These are phyloP conservation scores for Bedellia somnulentella DNA, from an alignment of 2,888 invertebrate species.

Conservation along the genomic window DNA sequence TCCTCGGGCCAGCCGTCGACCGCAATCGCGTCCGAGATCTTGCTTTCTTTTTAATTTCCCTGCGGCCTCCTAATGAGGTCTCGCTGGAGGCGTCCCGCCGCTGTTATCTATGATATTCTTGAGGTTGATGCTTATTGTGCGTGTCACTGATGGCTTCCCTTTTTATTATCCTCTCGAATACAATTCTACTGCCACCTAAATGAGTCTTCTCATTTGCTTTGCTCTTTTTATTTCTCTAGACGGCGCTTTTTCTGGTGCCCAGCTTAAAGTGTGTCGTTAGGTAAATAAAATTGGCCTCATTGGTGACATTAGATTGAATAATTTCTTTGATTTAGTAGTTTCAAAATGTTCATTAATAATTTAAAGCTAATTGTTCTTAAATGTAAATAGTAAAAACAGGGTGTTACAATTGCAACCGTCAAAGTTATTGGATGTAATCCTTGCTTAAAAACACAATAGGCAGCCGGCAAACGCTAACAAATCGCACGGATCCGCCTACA, in stretches of 20 bases:
- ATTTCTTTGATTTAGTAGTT: no score
- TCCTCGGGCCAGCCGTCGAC: no score
- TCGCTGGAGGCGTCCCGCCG: constrained; percentile 38
- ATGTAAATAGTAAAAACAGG: no score
- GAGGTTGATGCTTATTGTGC: constrained; percentile 63
- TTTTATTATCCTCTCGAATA: constrained; percentile 61
- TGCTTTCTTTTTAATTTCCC: constrained; percentile 64
- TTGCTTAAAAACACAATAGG: constrained; percentile 4
- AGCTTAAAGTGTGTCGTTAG: constrained; percentile 15
- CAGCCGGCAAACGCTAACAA: constrained; percentile 27
- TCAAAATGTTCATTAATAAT: no score
- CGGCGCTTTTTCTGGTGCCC: constrained; percentile 53
- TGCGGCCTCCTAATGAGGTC: constrained; percentile 60
- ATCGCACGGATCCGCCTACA: constrained; percentile 49
- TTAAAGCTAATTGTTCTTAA: no score
- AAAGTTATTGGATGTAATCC: no score
- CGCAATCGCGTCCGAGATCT: constrained; percentile 59
- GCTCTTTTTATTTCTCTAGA: constrained; percentile 58
- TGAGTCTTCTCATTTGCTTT: constrained; percentile 57
- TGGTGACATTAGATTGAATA: no score
- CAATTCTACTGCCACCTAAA: constrained; percentile 56
- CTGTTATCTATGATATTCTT: constrained; percentile 62
- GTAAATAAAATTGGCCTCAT: background rate
- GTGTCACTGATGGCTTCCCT: constrained; percentile 61
- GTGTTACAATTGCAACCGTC: no score